Conservation (phyloP, 2,888 invertebrate species). For the Ophion ellenae region DNA sequence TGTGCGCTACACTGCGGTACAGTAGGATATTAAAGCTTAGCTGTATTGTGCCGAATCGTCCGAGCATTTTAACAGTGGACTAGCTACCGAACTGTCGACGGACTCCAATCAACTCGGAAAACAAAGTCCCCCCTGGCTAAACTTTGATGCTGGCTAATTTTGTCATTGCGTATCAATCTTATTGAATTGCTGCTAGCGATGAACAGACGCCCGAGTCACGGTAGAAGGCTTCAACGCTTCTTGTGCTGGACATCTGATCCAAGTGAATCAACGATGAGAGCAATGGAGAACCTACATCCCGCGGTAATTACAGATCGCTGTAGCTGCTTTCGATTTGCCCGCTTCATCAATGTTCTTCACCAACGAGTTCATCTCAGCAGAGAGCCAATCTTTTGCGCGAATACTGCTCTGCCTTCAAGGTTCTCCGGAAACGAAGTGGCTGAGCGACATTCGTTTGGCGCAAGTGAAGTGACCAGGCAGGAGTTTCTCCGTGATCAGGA, state of each 20-base stretch:
- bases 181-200: background rate
- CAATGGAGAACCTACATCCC: background rate
- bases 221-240: background rate
- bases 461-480: constrained; percentile 30
- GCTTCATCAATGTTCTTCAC: background rate
- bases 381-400: background rate
- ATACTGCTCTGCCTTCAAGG: background rate
- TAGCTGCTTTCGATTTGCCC: background rate
- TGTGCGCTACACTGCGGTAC: background rate
- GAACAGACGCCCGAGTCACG: background rate
- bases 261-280: background rate
- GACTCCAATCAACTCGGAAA: background rate
- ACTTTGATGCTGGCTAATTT: background rate
- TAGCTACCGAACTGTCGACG: background rate
- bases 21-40: background rate
- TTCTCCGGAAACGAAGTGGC: constrained; percentile 30
- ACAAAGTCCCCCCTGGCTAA: constrained; percentile 15
- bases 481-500: constrained; percentile 19
- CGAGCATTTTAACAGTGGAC: constrained; percentile 11
- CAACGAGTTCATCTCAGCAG: background rate
- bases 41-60: constrained; percentile 18
- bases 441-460: constrained; percentile 10
- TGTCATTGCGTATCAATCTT: background rate
- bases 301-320: background rate
- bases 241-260: background rate